Evolutionary conservation across 2,888 invertebrate genomes (phyloP), one percentile per base, ranked within the genome.

Genomic region (Pomacea canaliculata): DNA sequence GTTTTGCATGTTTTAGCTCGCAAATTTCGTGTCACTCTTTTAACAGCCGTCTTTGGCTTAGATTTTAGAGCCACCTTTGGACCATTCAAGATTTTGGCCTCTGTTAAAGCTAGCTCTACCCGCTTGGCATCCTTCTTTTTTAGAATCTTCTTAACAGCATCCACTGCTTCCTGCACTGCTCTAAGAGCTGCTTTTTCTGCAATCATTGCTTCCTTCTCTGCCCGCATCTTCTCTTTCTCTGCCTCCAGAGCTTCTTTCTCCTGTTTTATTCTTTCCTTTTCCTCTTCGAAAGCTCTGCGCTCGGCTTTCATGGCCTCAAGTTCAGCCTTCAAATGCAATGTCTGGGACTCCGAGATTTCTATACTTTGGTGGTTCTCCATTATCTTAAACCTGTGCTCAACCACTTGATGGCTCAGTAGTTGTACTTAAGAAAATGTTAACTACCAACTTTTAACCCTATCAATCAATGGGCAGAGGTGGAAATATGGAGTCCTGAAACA

Each of bases 301-400:
- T 70, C 70, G 0, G 70, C 65, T 27, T 51, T 71, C 59, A 76
- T 49, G 16, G 66, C 76, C 66, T 76, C 65, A 16, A 76, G 56
- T 56, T 71, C 70, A 49, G 67, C 51, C 59, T 59, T 56, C 1
- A 75, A 63, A 12, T 49, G 59, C 7, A 27, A 51, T 23, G 19
- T 51, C 23, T 73, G 48, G 18, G 49, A 49, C 48, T 69, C 49
- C 18, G 18, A 18, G 37, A 18, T 46, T 18, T 67, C 37, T 37
- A 67, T 18, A 1, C 18, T 37, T 67, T 67, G 37, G 9, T 67
- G 18, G 18, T 16, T 46, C 46, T 67, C 67, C 67, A 67, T 67
- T 4, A 18, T 67, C 16, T 27, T 67, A 56, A 37, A 16, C 51
- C 51, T 56, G 10, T 56, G 12, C 51, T 8, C 51, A 10, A 10